Base-by-base conservation (phyloP, 2,888 invertebrate species). In the Rhamphomyia laevipes region DNA sequence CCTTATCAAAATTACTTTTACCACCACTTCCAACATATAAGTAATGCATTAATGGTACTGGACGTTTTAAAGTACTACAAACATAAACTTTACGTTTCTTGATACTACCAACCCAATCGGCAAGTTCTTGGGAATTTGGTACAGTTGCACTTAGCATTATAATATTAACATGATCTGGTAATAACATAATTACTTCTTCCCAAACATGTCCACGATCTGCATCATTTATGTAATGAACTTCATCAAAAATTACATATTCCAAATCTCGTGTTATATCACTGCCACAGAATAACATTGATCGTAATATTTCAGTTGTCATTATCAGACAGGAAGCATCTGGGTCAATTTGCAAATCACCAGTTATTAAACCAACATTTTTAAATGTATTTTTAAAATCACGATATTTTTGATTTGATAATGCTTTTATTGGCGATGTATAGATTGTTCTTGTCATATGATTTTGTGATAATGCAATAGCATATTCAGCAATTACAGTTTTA, bases 381-480 rank as follows among this genome's bases (percentile, higher is more conserved):
- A 97, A 99, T 48, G 81, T 84, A 49, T 81, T 80, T 66, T 90
- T 93, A 68, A 99, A 99, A 63, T 99, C 99, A 27, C 95, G 81
- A 72, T 92, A 99, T 68, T 99, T 99, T 67, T 99, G 99, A 74
- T 99, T 99, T 0, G 97, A 99, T 2, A 99, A 72, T 0, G 99
- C 99, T 73, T 99, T 99, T 56, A 99, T 97, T 0, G 99, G 99
- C 0, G 97, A 97, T 0, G 99, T 99, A 70, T 99, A 99, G 55
- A 99, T 88, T 2, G 89, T 80, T 59, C 89, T 82, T 0, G 94
- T 94, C 75, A 88, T 86, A 68, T 95, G 91, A 57, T 85, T 84
- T 61, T 89, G 82, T 1, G 95, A 92, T 62, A 99, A 75, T 0
- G 97, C 97, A 57, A 99, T 94, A 0, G 99, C 99, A 70, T 99